A percentile compares a stretch with the other conserved stretches of the same genome.
Conservation (phyloP, 2,113 vertebrate species). For the Panurus biarmicus region DNA sequence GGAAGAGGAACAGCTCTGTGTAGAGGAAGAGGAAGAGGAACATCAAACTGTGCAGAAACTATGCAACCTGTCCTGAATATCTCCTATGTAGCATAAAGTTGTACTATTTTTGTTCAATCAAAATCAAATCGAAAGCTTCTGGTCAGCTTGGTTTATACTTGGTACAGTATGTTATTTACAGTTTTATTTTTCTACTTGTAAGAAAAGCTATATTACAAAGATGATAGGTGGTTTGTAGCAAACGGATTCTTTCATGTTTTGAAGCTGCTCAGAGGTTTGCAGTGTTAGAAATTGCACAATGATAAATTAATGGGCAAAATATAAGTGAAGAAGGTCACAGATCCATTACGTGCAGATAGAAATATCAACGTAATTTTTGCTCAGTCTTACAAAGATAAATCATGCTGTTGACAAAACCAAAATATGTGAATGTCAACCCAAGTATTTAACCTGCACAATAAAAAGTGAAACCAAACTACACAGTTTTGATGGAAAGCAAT, state of each 20-base stretch:
- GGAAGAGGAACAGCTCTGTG: not conserved
- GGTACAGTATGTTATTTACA: not conserved
- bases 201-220: not conserved
- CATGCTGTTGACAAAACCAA: not conserved
- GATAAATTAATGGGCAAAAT: not conserved
- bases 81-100: not conserved
- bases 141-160: not conserved
- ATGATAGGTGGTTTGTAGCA: not conserved
- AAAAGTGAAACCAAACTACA: not conserved
- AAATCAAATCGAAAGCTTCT: not conserved
- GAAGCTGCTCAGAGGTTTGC: not conserved
- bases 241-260: not conserved
- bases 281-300: not conserved
- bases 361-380: constrained; percentile 10
- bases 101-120: not conserved
- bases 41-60: not conserved
- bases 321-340: not conserved
- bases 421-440: not conserved
- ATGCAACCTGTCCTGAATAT: not conserved
- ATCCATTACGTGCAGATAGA: not conserved
- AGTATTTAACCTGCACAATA: not conserved
- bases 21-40: too few relatives aligned
- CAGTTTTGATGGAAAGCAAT: not conserved
- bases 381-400: not conserved
- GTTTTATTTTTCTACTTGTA: not conserved